Evolutionary conservation across 92 coral and sea anemone species (phyloP).

Genomic region (Phymanthus crucifer): DNA sequence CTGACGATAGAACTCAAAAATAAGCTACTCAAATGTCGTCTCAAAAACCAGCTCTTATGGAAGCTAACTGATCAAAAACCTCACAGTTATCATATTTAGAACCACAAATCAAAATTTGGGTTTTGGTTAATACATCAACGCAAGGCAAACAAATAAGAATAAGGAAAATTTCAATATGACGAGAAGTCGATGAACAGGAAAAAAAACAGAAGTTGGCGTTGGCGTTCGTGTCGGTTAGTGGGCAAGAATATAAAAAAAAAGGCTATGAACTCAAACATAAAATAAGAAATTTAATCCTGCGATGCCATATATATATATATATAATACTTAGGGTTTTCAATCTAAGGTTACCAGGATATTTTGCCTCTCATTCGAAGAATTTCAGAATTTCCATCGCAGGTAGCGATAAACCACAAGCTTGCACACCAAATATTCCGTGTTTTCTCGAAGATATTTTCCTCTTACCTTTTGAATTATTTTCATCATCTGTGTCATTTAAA

Average conservation of each 20-base stretch:
- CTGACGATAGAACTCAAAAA: too few relatives aligned
- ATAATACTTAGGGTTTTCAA: background rate
- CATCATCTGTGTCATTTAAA: conserved; percentile 65
- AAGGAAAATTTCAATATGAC: too few relatives aligned
- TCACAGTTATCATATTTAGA: background rate
- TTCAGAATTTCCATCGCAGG: background rate
- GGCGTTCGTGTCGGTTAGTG: too few relatives aligned
- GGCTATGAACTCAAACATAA: background rate
- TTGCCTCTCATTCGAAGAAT: background rate
- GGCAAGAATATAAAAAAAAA: background rate
- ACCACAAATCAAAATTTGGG: background rate
- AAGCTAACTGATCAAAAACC: background rate
- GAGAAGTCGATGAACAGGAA: background rate
- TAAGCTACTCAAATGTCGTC: background rate
- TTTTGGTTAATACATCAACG: background rate
- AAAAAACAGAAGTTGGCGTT: background rate
- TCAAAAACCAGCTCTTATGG: background rate
- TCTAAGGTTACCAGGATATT: background rate
- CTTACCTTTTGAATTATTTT: conserved; percentile 51
- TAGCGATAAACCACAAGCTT: background rate
- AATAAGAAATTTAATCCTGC: background rate
- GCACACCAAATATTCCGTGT: background rate
- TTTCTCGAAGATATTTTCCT: background rate
- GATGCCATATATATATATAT: background rate
- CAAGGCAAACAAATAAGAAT: background rate